Percentiles rank a stretch among this genome's conserved stretches.
These are phyloP conservation scores for Dioctria rufipes DNA, from an alignment of 2,888 invertebrate species.

Conservation along the genomic window DNA sequence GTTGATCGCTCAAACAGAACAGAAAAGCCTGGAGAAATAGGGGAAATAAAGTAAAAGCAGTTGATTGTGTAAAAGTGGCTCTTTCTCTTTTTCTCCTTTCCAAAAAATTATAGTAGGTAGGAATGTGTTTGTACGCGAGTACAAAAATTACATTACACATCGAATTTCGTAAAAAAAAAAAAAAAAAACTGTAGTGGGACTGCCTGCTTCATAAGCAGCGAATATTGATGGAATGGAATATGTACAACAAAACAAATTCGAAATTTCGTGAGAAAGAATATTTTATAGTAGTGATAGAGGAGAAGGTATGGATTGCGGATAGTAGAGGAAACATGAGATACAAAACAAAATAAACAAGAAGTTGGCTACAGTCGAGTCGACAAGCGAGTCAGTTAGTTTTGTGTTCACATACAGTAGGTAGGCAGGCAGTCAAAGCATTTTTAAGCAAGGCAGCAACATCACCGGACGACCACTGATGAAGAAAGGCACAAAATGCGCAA, in stretches of 20 bases:
- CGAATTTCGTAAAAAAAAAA: too few relatives aligned
- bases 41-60: slow-evolving; percentile 36
- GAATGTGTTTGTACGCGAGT: neutral
- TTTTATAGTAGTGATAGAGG: slow-evolving; percentile 33
- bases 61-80: slow-evolving; percentile 16
- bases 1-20: neutral
- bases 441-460: neutral
- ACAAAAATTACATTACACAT: too few relatives aligned
- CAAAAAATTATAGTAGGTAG: slow-evolving; percentile 5
- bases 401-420: slow-evolving; percentile 25
- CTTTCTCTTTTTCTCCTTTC: slow-evolving; percentile 45
- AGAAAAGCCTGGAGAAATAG: neutral
- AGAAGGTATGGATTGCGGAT: slow-evolving; percentile 53
- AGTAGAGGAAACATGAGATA: slow-evolving; percentile 44
- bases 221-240: neutral
- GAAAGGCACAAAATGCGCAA: slow-evolving; percentile 56
- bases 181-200: too few relatives aligned
- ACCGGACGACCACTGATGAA: neutral
- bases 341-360: slow-evolving; percentile 51
- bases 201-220: too few relatives aligned
- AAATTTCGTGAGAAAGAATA: slow-evolving; percentile 46
- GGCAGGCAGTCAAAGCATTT: neutral
- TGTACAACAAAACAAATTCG: slow-evolving; percentile 7
- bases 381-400: too few relatives aligned
- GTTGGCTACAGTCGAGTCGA: neutral